These are phyloP conservation scores for Caradrina clavipalpis DNA, from an alignment of 2,888 invertebrate genomes.

Conservation along the genomic window DNA sequence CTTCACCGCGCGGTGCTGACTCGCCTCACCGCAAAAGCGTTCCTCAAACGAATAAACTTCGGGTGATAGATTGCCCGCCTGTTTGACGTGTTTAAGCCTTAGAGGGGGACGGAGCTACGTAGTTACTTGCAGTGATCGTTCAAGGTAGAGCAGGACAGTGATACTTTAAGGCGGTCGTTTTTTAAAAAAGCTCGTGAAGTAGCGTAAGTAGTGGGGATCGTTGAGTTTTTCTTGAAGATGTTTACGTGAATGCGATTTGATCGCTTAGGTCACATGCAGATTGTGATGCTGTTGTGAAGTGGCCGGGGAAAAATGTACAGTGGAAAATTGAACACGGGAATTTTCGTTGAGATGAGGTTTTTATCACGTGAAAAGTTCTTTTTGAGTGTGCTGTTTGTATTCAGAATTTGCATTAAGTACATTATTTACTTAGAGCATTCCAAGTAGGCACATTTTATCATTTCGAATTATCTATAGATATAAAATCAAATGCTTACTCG, in stretches of 20 bases:
- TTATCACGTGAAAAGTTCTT: too few species aligned
- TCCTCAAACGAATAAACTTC: constrained; percentile 90
- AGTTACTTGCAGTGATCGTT: constrained; percentile 19
- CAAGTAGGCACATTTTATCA: too few species aligned
- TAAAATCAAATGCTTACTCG: too few species aligned
- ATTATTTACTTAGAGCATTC: too few species aligned
- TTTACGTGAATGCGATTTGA: constrained; percentile 90
- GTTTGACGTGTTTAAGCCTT: constrained; percentile 86
- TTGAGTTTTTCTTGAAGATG: constrained; percentile 90
- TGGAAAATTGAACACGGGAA: not conserved
- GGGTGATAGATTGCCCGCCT: constrained; percentile 88
- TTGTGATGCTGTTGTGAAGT: constrained; percentile 72
- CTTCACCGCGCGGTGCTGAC: constrained; percentile 77
- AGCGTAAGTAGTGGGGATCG: constrained; percentile 90
- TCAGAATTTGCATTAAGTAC: too few species aligned
- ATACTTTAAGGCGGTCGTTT: constrained; percentile 81
- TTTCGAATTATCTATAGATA: too few species aligned
- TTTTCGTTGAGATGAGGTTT: too few species aligned
- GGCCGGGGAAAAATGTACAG: constrained; percentile 62
- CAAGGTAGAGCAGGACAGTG: constrained; percentile 73
- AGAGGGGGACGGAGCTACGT: constrained; percentile 78
- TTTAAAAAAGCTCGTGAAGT: constrained; percentile 88
- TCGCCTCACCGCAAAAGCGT: constrained; percentile 88
- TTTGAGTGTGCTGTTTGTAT: too few species aligned
- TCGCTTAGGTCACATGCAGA: constrained; percentile 81